Percentiles rank a stretch among this genome's conserved stretches.
Conservation (phyloP, 2,797 vertebrate species). For the Coilia nasus region DNA sequence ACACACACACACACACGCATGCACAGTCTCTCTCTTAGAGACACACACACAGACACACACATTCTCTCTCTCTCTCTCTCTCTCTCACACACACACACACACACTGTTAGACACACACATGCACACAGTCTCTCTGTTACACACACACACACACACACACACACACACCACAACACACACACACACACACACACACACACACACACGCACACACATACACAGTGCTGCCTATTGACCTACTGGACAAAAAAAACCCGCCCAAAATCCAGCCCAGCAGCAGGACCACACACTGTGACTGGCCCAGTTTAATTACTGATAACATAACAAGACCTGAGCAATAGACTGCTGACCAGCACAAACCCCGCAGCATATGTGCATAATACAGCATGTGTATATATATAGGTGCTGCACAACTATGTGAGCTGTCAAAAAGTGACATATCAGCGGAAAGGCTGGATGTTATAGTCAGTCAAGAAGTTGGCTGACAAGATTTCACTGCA, state of each 20-base stretch:
- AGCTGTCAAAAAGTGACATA: neutral
- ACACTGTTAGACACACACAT: neutral
- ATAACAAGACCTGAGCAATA: neutral
- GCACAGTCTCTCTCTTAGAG: neutral
- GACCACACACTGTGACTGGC: slow-evolving; percentile 8
- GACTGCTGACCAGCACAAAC: slow-evolving; percentile 10
- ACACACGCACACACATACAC: neutral
- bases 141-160: slow-evolving; percentile 20
- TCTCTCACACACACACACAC: no score
- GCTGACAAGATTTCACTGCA: neutral
- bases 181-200: neutral
- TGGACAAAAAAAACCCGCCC: neutral
- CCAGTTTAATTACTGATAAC: slow-evolving; percentile 6
- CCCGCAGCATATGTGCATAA: neutral
- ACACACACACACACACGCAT: neutral
- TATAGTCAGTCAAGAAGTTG: neutral
- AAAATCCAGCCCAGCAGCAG: neutral
- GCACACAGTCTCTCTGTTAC: neutral
- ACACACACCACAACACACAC: neutral
- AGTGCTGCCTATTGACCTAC: slow-evolving; percentile 28
- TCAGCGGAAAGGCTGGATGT: neutral
- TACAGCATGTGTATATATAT: no score
- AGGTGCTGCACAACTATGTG: neutral
- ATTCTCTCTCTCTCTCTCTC: no score
- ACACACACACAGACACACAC: no score